Evolutionary conservation across 1,140 invertebrate genomes (phyloP), one percentile per base, ranked within the genome.

Genomic region (Drosophila ironensis): DNA sequence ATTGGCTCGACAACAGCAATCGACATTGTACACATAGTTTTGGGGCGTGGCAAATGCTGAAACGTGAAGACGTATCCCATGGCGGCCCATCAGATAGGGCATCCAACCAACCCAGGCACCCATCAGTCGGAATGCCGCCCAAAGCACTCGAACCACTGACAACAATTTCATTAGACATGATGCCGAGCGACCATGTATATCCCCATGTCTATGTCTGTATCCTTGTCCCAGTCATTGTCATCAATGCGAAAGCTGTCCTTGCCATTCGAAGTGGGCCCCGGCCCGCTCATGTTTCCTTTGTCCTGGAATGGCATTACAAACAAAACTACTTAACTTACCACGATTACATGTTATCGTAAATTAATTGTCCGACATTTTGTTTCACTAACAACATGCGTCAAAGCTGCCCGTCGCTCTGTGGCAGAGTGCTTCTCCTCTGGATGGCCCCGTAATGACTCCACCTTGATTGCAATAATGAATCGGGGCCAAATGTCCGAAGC

Each of bases 291-390:
- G n/a, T 11, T 24, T 40, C 42, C 35, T 48, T n/a, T 71, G 59
- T 66, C 71, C 46, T 57, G 53, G 78, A 59, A 57, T 40, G 59
- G 80, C 74, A 86, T 84, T 84, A 78, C 78, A 84, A 84, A 86
- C 80, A 78, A 84, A 84, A 84, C 78, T 84, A 84, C 78, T 84
- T 84, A 84, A 84, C 64, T 84, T 67, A 84, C 80, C 78, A 86
- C 78, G 70, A 84, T 84, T 86, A 84, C 78, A 86, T 84, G 78
- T 78, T 84, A 84, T 82, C 73, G 73, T 70, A 86, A 84, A 84
- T 84, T 84, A 86, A 84, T 84, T 84, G 80, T 78, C 80, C 52
- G 74, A 78, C 78, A 84, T 84, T 84, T 84, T 71, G 78, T 86
- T 84, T 86, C 63, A 78, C 80, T 78, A 60, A 63, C 73, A 74